Evolutionary conservation across 2,797 vertebrate genomes (phyloP), one percentile per base, ranked within the genome.

Genomic region (Mus spretus): DNA sequence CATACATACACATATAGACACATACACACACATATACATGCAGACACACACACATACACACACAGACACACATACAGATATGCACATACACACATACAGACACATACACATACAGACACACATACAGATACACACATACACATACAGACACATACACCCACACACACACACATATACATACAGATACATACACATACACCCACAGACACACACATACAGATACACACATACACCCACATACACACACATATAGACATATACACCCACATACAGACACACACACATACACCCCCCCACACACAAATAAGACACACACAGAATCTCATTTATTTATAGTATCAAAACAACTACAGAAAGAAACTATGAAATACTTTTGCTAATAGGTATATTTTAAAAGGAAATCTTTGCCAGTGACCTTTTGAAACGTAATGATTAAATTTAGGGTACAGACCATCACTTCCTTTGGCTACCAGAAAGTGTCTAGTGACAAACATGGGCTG

Each of bases 401-500:
- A 92, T 26, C 61, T 63, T 34, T 44, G 37, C 26, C 55, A 74
- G 44, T 31, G 50, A 97, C 88, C n/a, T 96, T 96, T 87, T 82
- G 67, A 96, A 97, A 97, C 44, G 22, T 53, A 74, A 86, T 0
- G 47, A 77, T 70, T 0, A 82, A 47, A 80, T 88, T 92, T 81
- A 95, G 80, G 92, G 78, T 53, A 93, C 53, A 57, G 31, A 82
- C 63, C 79, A 89, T 96, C 77, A 84, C 50, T 94, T 94, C 74
- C 90, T 94, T 96, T 90, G 91, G 81, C 84, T 67, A 80, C 57
- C 65, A 86, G 37, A 22, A 89, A 95, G 65, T 89, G 47, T 96
- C 57, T 83, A 77, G 79, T 77, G 59, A 93, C 79, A 91, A 94
- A 93, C 14, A 24, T 10, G 80, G 88, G 86, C 90, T 91, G 59